Evolutionary conservation across 53 echinoderm and acorn worm genomes (phyloP).

Genomic region (Antedon mediterranea): DNA sequence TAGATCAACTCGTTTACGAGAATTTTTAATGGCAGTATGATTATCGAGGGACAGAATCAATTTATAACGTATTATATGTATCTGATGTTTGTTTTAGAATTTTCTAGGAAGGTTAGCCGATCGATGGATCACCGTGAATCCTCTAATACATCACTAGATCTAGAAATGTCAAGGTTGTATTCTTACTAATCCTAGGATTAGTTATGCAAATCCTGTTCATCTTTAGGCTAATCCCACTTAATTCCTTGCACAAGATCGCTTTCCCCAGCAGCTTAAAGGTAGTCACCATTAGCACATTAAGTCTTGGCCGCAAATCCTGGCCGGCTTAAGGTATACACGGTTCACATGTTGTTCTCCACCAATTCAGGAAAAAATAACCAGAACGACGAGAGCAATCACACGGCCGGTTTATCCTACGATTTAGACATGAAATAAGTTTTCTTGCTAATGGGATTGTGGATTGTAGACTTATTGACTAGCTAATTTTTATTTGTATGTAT

Average conservation of each 20-base stretch:
- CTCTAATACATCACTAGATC: background rate
- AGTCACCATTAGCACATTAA: background rate
- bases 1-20: background rate
- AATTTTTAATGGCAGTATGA: background rate
- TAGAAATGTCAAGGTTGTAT: constrained; percentile 1
- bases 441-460: background rate
- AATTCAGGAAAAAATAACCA: background rate
- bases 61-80: background rate
- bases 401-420: background rate
- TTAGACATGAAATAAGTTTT: background rate
- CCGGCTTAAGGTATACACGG: background rate
- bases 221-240: background rate
- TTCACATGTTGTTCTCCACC: background rate
- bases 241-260: background rate
- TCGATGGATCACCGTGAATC: background rate
- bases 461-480: background rate
- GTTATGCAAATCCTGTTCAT: background rate
- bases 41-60: background rate
- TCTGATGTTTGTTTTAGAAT: background rate
- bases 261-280: background rate
- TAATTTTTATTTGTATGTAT: background rate
- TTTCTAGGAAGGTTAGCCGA: background rate
- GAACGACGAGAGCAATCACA: background rate
- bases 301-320: background rate
- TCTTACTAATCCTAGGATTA: background rate